phyloP scores from a whole-genome alignment of 2,113 vertebrate genomes.

The Pituophis catenifer region DNA sequence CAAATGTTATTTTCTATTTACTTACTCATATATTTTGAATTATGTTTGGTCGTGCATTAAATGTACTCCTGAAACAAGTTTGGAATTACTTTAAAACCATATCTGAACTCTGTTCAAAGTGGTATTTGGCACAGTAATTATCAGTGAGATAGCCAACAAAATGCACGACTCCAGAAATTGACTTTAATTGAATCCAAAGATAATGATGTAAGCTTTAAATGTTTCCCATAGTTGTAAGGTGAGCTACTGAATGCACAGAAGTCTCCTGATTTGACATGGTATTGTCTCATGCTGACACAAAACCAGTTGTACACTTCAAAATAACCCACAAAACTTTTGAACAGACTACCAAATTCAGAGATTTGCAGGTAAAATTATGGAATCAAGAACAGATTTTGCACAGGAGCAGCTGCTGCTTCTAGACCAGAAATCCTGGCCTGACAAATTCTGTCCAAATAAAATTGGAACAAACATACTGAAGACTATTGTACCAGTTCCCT shows the following conservation, averaged over 20 bases:
- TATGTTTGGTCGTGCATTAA: neutral
- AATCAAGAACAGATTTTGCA: neutral
- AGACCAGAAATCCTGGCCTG: neutral
- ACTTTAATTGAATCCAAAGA: neutral
- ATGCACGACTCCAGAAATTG: neutral
- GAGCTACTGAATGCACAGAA: neutral
- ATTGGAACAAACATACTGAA: neutral
- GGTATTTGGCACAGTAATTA: neutral
- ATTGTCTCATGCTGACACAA: neutral
- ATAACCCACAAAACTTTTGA: neutral
- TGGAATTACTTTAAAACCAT: neutral
- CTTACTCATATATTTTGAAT: conserved; percentile 8
- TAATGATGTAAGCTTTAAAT: neutral
- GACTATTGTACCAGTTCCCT: neutral
- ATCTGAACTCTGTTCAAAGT: neutral
- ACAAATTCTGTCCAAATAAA: neutral
- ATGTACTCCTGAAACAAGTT: neutral
- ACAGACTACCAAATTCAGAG: neutral
- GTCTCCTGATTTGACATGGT: neutral
- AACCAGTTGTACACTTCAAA: neutral
- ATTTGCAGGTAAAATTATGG: neutral
- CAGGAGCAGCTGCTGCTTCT: neutral
- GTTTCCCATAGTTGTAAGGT: neutral
- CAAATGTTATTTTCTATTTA: neutral
- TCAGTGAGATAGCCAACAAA: neutral